These are phyloP conservation scores for Eidolon helvum DNA, from an alignment of 2,113 vertebrate species.

Conservation along the genomic window DNA sequence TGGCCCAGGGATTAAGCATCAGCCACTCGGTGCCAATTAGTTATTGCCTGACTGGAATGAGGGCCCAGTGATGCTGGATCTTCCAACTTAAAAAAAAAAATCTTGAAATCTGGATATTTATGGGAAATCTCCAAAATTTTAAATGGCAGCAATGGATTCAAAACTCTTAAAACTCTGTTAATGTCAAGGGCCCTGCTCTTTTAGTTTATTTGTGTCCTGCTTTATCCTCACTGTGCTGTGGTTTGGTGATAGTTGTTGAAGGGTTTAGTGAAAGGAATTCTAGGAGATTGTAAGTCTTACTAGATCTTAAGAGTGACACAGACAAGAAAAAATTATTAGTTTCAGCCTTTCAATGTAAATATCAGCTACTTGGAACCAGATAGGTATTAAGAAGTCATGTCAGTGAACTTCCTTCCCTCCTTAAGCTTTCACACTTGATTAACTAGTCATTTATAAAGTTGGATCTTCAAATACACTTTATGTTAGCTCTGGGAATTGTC, in stretches of 20 bases:
- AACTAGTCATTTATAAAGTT: conserved; percentile 1
- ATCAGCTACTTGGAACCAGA: background rate
- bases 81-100: background rate
- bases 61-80: background rate
- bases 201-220: background rate
- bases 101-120: background rate
- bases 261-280: background rate
- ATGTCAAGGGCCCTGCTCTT: background rate
- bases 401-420: background rate
- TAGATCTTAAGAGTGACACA: conserved; percentile 12
- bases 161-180: background rate
- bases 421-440: conserved; percentile 29
- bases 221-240: background rate
- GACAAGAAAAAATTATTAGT: background rate
- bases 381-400: background rate
- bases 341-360: conserved; percentile 36
- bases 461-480: conserved; percentile 9
- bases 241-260: background rate
- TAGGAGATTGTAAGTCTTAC: background rate
- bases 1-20: background rate
- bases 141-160: conserved; percentile 9
- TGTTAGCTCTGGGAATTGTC: background rate
- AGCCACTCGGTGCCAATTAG: background rate
- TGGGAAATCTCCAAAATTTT: background rate
- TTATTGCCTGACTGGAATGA: background rate